phyloP scores from a whole-genome alignment of 1,140 invertebrate genomes.

The Gryon sp. region DNA sequence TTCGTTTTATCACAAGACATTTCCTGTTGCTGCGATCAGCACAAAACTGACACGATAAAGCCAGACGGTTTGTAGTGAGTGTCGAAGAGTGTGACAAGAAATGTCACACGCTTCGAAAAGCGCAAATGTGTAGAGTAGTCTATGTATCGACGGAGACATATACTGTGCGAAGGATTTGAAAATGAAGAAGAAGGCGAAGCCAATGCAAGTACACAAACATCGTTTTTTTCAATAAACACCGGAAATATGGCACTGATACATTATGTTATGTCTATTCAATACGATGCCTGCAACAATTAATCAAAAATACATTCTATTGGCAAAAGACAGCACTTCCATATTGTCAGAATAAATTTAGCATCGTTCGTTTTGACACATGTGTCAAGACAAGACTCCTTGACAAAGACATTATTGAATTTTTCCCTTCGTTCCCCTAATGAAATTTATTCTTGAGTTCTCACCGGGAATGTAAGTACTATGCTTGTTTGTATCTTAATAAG shows the following conservation, averaged over 20 bases:
- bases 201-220: conserved; percentile 21
- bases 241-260: conserved; percentile 14
- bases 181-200: conserved; percentile 41
- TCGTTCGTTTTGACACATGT: neutral
- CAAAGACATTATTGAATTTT: no score
- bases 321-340: no score
- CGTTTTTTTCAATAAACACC: conserved; percentile 39
- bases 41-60: conserved; percentile 55
- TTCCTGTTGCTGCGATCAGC: conserved; percentile 66
- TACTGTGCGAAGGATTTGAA: conserved; percentile 55
- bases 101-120: conserved; percentile 73
- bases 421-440: no score
- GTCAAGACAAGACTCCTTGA: conserved; percentile 11
- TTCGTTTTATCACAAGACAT: conserved; percentile 72
- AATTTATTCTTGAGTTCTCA: conserved; percentile 24
- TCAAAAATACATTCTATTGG: conserved; percentile 5
- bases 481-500: conserved; percentile 52
- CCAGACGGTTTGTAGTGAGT: conserved; percentile 61
- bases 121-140: conserved; percentile 66
- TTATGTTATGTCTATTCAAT: neutral
- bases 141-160: conserved; percentile 57
- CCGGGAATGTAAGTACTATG: no score
- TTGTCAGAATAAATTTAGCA: neutral
- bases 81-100: conserved; percentile 75
- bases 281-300: conserved; percentile 6